These are phyloP conservation scores for Kradibia gibbosae DNA, from an alignment of 1,140 invertebrate genomes.

Conservation along the genomic window DNA sequence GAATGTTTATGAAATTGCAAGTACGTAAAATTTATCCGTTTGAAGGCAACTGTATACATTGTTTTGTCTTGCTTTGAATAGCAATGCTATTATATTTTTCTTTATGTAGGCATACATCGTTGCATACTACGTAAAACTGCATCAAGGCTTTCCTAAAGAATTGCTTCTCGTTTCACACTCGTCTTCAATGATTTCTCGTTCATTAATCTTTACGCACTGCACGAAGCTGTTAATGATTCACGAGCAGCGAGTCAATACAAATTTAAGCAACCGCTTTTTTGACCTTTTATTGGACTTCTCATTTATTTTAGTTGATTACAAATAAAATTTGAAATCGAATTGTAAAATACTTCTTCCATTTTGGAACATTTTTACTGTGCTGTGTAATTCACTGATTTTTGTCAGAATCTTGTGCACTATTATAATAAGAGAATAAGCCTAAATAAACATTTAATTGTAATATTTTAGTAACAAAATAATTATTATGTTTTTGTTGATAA, in stretches of 20 bases:
- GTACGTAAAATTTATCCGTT: constrained; percentile 7
- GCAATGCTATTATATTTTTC: background rate
- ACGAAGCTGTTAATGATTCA: background rate
- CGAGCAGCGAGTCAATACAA: background rate
- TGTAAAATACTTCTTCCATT: background rate
- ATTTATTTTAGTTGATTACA: background rate
- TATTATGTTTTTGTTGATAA: background rate
- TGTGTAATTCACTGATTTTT: background rate
- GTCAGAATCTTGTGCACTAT: background rate
- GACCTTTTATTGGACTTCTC: background rate
- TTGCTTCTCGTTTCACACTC: constrained; percentile 25
- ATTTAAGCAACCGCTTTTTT: background rate
- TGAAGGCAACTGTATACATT: constrained; percentile 42
- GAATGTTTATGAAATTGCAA: constrained; percentile 13
- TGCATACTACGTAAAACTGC: background rate
- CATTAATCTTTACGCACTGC: background rate
- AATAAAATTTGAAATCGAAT: background rate
- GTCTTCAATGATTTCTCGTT: background rate
- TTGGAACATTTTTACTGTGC: background rate
- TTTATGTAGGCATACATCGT: background rate
- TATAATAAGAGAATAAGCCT: background rate
- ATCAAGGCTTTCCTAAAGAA: background rate
- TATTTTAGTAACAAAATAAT: background rate
- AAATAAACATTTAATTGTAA: background rate
- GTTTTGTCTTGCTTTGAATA: background rate